Evolutionary conservation across 1,140 invertebrate species (phyloP).

Genomic region (Stegodyphus mimosarum): DNA sequence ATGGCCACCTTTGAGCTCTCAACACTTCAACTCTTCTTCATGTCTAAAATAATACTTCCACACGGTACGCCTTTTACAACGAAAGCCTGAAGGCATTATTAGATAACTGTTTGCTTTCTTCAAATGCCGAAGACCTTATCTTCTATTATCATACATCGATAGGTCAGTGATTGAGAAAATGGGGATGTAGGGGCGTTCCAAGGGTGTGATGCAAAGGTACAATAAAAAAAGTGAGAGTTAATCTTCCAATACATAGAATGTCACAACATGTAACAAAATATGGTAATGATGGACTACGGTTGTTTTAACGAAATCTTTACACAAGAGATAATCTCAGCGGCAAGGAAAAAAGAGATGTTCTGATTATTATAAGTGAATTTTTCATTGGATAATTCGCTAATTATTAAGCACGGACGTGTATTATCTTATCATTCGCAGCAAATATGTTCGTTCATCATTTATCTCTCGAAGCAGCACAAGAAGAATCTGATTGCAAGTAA

Average conservation of each 20-base stretch:
- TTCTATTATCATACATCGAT: not conserved
- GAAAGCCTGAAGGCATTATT: not conserved
- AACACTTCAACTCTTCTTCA: too few relatives aligned
- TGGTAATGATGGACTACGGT: slow-evolving; percentile 12
- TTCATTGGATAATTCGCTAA: slow-evolving; percentile 50
- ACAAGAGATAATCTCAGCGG: not conserved
- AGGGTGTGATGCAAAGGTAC: not conserved
- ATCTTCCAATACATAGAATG: slow-evolving; percentile 1
- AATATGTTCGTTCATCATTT: not conserved
- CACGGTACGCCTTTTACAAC: too few relatives aligned
- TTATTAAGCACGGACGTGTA: slow-evolving; percentile 3
- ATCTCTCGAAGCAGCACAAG: not conserved
- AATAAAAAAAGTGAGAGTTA: not conserved
- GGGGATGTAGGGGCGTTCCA: not conserved
- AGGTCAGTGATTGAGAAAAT: not conserved
- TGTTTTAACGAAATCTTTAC: slow-evolving; percentile 41
- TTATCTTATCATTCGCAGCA: slow-evolving; percentile 20
- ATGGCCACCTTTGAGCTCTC: too few relatives aligned
- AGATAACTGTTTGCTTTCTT: slow-evolving; percentile 11
- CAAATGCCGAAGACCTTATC: slow-evolving; percentile 1
- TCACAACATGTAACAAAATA: slow-evolving; percentile 16
- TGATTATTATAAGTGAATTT: slow-evolving; percentile 38
- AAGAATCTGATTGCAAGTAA: not conserved
- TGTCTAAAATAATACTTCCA: too few relatives aligned
- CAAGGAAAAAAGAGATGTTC: slow-evolving; percentile 3